phyloP scores from a whole-genome alignment of 2,797 vertebrate species.

The Dromococcyx pavoninus region DNA sequence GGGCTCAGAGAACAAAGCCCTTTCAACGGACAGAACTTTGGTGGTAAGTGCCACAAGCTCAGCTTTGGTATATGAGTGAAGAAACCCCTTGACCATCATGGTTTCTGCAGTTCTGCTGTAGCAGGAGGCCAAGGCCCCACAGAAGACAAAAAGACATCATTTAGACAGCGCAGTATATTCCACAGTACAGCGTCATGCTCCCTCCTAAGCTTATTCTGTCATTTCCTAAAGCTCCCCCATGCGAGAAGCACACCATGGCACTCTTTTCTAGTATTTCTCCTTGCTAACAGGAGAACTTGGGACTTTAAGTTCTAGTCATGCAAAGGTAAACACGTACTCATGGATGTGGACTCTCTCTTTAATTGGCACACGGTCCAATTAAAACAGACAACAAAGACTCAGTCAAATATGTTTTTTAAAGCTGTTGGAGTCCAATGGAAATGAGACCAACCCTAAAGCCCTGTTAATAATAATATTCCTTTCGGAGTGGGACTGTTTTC shows the following conservation, averaged over 20 bases:
- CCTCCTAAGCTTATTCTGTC: background rate
- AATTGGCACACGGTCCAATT: background rate
- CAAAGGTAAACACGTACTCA: background rate
- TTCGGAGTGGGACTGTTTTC: background rate
- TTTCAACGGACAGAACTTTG: background rate
- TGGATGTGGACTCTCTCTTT: rapidly evolving
- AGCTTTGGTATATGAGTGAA: background rate
- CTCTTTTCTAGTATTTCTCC: background rate
- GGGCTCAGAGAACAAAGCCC: background rate
- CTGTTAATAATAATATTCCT: background rate
- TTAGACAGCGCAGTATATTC: background rate
- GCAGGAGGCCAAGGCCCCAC: background rate
- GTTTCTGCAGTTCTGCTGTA: background rate
- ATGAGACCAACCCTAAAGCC: background rate
- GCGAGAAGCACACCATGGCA: background rate
- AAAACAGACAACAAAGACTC: background rate
- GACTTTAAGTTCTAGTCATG: background rate
- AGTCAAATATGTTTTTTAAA: background rate
- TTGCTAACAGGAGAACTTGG: background rate
- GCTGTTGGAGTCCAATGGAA: conserved; percentile 1
- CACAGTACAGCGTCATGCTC: rapidly evolving
- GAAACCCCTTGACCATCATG: background rate
- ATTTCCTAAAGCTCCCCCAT: background rate
- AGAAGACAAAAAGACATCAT: background rate
- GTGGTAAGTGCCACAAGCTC: background rate